These are phyloP conservation scores for Nyctalus aviator DNA, from an alignment of 2,797 vertebrate species.

Conservation along the genomic window DNA sequence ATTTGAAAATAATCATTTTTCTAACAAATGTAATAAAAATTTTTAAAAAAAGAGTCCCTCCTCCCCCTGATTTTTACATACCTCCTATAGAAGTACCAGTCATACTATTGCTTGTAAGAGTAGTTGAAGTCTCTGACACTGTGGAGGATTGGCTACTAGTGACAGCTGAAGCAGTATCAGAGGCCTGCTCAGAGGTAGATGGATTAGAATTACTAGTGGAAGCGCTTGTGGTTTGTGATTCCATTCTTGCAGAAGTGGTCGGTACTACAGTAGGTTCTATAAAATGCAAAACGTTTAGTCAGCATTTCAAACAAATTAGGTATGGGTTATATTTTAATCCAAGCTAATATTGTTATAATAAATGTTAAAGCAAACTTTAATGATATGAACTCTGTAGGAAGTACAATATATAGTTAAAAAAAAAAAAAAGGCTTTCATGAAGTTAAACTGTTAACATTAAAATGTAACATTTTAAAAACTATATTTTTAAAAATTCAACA, in stretches of 20 bases:
- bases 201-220: conserved; percentile 91
- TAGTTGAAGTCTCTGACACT: conserved; percentile 88
- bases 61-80: conserved; percentile 79
- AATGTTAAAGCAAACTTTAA: conserved; percentile 40
- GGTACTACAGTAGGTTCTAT: conserved; percentile 96
- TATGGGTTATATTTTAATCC: conserved; percentile 18
- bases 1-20: neutral
- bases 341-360: conserved; percentile 14
- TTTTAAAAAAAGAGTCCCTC: neutral
- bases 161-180: conserved; percentile 90
- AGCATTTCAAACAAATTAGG: conserved; percentile 48
- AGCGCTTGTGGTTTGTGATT: conserved; percentile 92
- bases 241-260: conserved; percentile 93
- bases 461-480: neutral
- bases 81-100: conserved; percentile 92
- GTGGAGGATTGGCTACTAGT: conserved; percentile 91
- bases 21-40: conserved; percentile 19
- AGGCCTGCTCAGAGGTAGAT: conserved; percentile 96
- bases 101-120: conserved; percentile 88
- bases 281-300: conserved; percentile 66
- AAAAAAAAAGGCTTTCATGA: conserved; percentile 29
- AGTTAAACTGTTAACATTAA: conserved; percentile 7
- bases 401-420: neutral
- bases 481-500: conserved; percentile 42
- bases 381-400: conserved; percentile 35